phyloP scores from a whole-genome alignment of 1,140 invertebrate genomes.

The Zophobas morio region DNA sequence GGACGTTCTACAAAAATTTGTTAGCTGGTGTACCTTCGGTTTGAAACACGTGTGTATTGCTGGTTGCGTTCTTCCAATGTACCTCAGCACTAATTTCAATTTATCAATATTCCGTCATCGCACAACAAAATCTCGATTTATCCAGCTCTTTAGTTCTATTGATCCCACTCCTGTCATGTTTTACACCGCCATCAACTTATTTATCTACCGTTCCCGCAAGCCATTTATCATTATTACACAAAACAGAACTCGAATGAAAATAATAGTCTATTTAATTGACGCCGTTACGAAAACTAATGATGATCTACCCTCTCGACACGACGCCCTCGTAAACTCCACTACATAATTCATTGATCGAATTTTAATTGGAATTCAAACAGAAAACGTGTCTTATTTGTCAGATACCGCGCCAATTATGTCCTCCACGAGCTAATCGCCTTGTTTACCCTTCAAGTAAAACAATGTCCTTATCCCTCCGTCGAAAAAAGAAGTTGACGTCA shows the following conservation, averaged over 20 bases:
- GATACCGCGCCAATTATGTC: conserved; percentile 35
- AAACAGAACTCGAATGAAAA: background rate
- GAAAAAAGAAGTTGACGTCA: no score
- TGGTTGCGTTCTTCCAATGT: no score
- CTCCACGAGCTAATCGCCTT: conserved; percentile 16
- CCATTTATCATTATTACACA: conserved; percentile 20
- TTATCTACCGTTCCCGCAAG: conserved; percentile 6
- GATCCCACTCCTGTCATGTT: no score
- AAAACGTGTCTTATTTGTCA: conserved; percentile 47
- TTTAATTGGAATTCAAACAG: conserved; percentile 46
- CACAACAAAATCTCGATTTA: no score
- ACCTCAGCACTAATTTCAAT: no score
- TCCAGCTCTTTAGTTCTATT: no score
- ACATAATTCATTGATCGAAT: conserved; percentile 47
- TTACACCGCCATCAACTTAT: background rate
- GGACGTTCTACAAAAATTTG: no score
- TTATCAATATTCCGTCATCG: no score
- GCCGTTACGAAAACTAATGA: conserved; percentile 40
- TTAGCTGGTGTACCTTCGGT: no score
- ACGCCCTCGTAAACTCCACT: conserved; percentile 18
- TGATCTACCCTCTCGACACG: conserved; percentile 39
- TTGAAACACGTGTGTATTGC: no score
- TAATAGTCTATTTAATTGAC: conserved; percentile 30
- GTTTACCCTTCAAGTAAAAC: conserved; percentile 21
- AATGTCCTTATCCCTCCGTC: background rate